These are phyloP conservation scores for Latrodectus geometricus DNA, from an alignment of 1,140 invertebrate species.

Conservation along the genomic window DNA sequence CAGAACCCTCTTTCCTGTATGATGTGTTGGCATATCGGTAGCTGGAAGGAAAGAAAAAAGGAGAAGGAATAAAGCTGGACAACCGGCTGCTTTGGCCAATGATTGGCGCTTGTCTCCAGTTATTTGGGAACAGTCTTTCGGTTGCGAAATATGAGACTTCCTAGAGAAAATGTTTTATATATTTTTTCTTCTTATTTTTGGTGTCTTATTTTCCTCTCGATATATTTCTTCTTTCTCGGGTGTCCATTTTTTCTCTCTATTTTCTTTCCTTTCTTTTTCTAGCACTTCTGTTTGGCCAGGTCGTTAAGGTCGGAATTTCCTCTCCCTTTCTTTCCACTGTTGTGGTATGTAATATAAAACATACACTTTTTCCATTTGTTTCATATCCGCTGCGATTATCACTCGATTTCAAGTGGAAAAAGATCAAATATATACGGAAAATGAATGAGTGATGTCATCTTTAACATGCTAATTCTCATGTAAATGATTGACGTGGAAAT, in stretches of 20 bases:
- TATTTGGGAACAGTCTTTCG: conserved; percentile 47
- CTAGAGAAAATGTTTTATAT: background rate
- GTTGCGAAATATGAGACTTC: conserved; percentile 52
- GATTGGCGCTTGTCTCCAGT: conserved; percentile 51
- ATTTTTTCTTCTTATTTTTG: conserved; percentile 21
- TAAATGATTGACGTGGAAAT: no score
- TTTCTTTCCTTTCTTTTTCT: background rate
- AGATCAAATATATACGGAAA: no score
- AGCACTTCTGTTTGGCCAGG: background rate
- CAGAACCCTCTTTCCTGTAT: background rate
- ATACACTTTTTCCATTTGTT: background rate
- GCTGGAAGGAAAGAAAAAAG: conserved; percentile 30
- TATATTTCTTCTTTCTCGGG: conserved; percentile 38
- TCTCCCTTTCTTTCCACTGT: background rate
- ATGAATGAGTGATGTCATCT: no score
- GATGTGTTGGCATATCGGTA: conserved; percentile 53
- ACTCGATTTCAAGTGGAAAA: no score
- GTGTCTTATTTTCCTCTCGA: conserved; percentile 35
- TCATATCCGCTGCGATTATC: no score
- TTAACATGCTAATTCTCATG: no score
- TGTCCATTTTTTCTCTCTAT: conserved; percentile 15
- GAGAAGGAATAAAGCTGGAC: background rate
- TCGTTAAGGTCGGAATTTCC: conserved; percentile 5
- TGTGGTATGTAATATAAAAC: conserved; percentile 8
- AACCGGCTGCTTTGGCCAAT: conserved; percentile 33